Base-by-base conservation (phyloP, 1,140 invertebrate genomes). In the Uloborus diversus region DNA sequence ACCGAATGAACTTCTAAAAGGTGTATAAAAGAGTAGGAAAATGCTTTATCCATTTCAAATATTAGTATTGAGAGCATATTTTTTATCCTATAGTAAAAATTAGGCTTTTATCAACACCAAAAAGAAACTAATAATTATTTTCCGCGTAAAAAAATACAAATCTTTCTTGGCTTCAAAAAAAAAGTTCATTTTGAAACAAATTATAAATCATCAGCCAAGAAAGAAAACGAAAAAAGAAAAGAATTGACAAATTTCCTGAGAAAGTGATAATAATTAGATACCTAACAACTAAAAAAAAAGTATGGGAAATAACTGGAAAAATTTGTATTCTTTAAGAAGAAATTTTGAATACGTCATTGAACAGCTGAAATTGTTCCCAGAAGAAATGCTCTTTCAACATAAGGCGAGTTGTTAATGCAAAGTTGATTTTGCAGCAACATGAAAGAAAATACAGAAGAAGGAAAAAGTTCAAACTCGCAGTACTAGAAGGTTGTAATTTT, bases 191-290 rank as follows among this genome's bases (percentile, higher is more conserved):
- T n/a, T n/a, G n/a, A 42, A 42, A 42, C 37, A 42, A 42, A 13
- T 42, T 42, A 42, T 42, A 42, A 42, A 42, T 17, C 37, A 17
- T 17, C 37, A 42, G 37, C 17, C 13, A 62, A 33, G 30, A 32
- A 70, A 37, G 35, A 56, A 70, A 70, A 56, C 37, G n/a, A 62
- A 33, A 20, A 32, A 70, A 37, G 35, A 56, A 70, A 70, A 56
- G 27, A 70, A 70, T 70, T 30, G 25, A 37, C 33, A 70, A 47
- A 70, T 70, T 70, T 32, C 23, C 68, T 70, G 51, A 35, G 32
- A 70, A 57, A n/a, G 51, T 70, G 68, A 70, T 70, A 70, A 70
- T 57, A 70, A 70, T 70, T 70, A 70, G 7, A 56, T 23, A 9
- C 30, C 32, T 51, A 70, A 70, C 59, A 57, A 25, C 51, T 14